phyloP scores from a whole-genome alignment of 2,888 invertebrate species.

The Thymelicus acteon region DNA sequence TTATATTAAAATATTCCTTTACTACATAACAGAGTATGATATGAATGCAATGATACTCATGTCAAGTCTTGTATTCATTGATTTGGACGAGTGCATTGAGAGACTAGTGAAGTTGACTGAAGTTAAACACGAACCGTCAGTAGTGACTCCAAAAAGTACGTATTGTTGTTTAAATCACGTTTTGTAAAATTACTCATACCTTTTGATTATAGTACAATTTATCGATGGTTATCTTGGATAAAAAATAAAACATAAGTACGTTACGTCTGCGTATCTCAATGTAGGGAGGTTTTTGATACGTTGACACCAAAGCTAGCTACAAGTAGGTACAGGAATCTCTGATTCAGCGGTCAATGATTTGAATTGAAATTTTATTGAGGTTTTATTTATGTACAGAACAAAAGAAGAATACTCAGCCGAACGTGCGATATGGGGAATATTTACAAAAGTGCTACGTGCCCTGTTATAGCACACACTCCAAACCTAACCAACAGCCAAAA shows the following conservation, averaged over 20 bases:
- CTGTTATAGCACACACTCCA: constrained; percentile 52
- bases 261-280: too few species aligned
- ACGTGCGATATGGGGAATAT: constrained; percentile 65
- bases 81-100: constrained; percentile 67
- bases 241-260: too few species aligned
- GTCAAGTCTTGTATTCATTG: constrained; percentile 73
- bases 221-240: too few species aligned
- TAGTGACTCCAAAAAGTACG: constrained; percentile 51
- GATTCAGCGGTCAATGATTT: too few species aligned
- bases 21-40: constrained; percentile 62
- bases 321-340: too few species aligned
- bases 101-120: constrained; percentile 57
- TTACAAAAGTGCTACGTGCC: constrained; percentile 61
- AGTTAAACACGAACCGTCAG: constrained; percentile 44
- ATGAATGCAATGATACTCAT: constrained; percentile 70
- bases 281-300: too few species aligned
- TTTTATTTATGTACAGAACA: constrained; percentile 51
- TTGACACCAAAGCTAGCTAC: too few species aligned
- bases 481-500: constrained; percentile 43
- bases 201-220: too few species aligned
- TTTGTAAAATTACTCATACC: too few species aligned
- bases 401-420: constrained; percentile 56
- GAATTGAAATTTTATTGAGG: too few species aligned
- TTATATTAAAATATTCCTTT: constrained; percentile 19
- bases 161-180: constrained; percentile 21